phyloP scores from a whole-genome alignment of 2,797 vertebrate genomes.

The Darevskia nairensis region DNA sequence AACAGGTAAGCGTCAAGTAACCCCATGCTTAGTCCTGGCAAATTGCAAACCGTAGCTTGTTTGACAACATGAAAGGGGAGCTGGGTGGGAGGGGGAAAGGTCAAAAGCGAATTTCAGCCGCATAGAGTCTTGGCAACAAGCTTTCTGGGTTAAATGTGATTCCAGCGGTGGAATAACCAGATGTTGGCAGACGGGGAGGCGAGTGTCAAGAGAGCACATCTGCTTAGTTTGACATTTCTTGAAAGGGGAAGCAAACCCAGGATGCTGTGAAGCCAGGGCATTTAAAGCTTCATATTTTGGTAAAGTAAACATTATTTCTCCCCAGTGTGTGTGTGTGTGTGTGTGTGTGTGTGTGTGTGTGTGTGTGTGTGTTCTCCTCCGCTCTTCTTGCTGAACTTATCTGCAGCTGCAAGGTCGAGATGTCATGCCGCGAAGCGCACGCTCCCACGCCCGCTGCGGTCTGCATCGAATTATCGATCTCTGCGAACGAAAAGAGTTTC shows the following conservation, averaged over 20 bases:
- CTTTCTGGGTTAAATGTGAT: conserved; percentile 45
- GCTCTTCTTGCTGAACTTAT: conserved; percentile 9
- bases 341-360: no score
- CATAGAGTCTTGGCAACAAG: conserved; percentile 66
- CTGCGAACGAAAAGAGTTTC: background rate
- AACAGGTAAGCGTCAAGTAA: background rate
- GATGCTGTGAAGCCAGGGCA: conserved; percentile 32
- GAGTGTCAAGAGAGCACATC: conserved; percentile 71
- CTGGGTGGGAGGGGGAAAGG: conserved; percentile 1
- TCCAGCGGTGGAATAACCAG: conserved; percentile 75
- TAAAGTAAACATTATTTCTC: conserved; percentile 5
- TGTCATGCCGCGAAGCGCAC: background rate
- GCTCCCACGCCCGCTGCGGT: background rate
- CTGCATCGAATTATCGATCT: background rate
- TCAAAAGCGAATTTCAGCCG: conserved; percentile 48
- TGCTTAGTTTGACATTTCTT: conserved; percentile 60
- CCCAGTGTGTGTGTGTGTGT: background rate
- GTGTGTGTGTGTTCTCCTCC: background rate
- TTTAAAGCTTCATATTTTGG: background rate
- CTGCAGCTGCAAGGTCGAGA: conserved; percentile 23
- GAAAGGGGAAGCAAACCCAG: conserved; percentile 28
- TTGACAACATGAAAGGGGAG: conserved; percentile 57
- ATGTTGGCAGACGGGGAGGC: conserved; percentile 73
- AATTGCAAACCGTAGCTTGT: conserved; percentile 5
- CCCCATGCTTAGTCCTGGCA: background rate